Conservation (phyloP, 2,888 invertebrate species). For the Caenorhabditis afra region DNA sequence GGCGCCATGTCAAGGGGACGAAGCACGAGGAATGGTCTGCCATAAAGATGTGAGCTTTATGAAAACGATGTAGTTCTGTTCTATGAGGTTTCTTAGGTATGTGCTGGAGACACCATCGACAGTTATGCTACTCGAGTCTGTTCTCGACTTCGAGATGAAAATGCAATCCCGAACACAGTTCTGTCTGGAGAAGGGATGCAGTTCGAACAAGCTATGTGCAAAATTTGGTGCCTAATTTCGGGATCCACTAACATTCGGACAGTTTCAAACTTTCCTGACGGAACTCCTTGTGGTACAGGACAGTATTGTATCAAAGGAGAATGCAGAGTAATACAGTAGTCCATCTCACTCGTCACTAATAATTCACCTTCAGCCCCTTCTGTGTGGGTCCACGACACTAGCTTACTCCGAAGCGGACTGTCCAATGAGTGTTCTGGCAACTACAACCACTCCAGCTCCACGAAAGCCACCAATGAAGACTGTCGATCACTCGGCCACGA, state of each 20-base stretch:
- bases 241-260: conserved; percentile 72
- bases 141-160: conserved; percentile 64
- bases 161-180: conserved; percentile 70
- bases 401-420: conserved; percentile 53
- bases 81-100: conserved; percentile 42
- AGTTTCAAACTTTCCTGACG: conserved; percentile 77
- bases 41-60: conserved; percentile 55
- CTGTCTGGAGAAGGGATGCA: conserved; percentile 73
- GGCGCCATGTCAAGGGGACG: conserved; percentile 70
- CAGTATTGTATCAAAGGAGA: conserved; percentile 77
- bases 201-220: conserved; percentile 73
- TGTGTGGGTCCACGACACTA: conserved; percentile 49
- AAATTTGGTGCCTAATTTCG: conserved; percentile 72
- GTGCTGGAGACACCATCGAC: conserved; percentile 61
- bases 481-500: conserved; percentile 44
- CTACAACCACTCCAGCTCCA: conserved; percentile 37
- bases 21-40: conserved; percentile 72
- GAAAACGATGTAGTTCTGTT: too few relatives aligned
- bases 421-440: conserved; percentile 25
- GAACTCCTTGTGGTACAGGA: conserved; percentile 75
- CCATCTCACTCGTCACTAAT: not conserved
- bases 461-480: conserved; percentile 21
- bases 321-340: conserved; percentile 57
- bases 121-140: conserved; percentile 68
- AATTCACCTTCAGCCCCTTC: conserved; percentile 27